Evolutionary conservation across 2,797 vertebrate species (phyloP), one percentile per base, ranked within the genome.

Genomic region (Clarias laeviceps): DNA sequence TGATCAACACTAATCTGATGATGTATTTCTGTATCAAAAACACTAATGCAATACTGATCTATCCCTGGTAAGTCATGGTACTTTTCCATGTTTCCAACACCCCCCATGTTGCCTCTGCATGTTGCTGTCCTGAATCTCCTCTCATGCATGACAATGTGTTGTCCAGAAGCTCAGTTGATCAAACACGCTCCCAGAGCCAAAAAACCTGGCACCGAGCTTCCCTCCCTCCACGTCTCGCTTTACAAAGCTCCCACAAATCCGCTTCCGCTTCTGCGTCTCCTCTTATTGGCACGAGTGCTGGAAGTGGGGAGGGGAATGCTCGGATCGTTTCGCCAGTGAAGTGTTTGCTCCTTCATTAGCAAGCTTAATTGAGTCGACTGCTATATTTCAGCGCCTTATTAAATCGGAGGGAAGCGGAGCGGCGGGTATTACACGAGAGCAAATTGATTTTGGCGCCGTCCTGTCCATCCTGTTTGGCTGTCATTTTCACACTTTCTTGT

Each of bases 311-410:
- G 7, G 8, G 83, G 62, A 89, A 87, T 88, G 37, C 62, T 80
- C 72, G 73, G 82, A 76, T 92, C 88, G 92, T 94, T 94, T 93
- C 72, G 83, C 93, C 93, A 93, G 64, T 86, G 86, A 89, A 93
- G 91, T 93, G 90, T 85, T 92, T 92, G 89, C 82, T 90, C 95
- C 86, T 90, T 91, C 57, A 87, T 95, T 93, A 92, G 88, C 88
- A 83, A 91, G 86, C 82, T 82, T 92, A 92, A 93, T 69, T 93
- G 88, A 61, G 50, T 93, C 93, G 90, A 90, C 85, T 5, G 91
- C 89, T 86, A 87, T 93, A 92, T 94, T 93, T 92, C 22, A 90
- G 88, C 87, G 87, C 92, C 91, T 93, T 94, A 94, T 93, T 93
- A 93, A 94, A 93, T 91, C 88, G 88, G 87, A 93, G 84, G 89